These are phyloP conservation scores for Podarcis siculus DNA, from an alignment of 2,797 vertebrate species.

Conservation along the genomic window DNA sequence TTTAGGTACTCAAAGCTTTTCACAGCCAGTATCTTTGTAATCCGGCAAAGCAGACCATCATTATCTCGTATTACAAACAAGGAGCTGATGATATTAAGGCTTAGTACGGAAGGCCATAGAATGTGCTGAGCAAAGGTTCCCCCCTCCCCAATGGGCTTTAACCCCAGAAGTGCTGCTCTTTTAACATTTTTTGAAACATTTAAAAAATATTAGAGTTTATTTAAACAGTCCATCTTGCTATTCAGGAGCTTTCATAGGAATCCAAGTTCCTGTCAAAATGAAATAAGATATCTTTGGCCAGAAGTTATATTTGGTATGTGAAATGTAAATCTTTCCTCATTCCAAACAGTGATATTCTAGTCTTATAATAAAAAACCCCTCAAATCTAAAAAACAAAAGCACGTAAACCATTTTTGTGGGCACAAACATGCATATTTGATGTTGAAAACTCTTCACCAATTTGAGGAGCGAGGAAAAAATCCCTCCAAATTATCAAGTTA, in stretches of 20 bases:
- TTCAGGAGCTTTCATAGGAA: constrained; percentile 1
- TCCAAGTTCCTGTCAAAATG: constrained; percentile 20
- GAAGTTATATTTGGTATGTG: not conserved
- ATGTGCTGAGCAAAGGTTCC: too few species aligned
- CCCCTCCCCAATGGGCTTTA: not conserved
- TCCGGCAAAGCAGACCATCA: not conserved
- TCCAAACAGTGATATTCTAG: not conserved
- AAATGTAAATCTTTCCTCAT: not conserved
- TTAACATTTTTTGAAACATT: not conserved
- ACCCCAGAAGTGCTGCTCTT: not conserved
- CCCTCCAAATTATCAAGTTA: not conserved
- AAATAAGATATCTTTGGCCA: constrained; percentile 3
- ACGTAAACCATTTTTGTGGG: not conserved
- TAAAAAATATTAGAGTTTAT: not conserved
- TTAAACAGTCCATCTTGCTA: not conserved
- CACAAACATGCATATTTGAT: not conserved
- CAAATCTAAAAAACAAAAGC: not conserved
- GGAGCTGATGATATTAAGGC: not conserved
- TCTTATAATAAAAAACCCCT: not conserved
- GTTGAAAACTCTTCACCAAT: not conserved
- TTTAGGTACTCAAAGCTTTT: not conserved
- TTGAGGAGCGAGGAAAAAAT: not conserved
- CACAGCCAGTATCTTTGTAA: too few species aligned
- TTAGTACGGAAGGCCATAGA: not conserved
- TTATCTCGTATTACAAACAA: not conserved